Evolutionary conservation across 1,140 invertebrate species (phyloP).

Genomic region (Harpegnathos saltator): DNA sequence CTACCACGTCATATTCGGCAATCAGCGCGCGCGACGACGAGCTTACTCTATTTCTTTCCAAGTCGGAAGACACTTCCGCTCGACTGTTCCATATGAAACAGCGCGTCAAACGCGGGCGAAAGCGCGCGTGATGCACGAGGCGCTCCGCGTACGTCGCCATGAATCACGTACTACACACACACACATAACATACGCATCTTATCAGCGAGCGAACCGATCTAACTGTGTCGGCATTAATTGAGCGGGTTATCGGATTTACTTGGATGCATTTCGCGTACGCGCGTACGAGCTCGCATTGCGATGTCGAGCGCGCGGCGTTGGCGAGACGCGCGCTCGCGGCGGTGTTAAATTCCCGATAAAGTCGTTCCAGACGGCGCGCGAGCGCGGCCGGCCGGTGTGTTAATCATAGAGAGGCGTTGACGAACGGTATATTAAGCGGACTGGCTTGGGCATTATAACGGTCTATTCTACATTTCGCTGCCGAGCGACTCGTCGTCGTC

Average conservation of each 20-base stretch:
- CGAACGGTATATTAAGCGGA: slow-evolving; percentile 54
- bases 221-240: not conserved
- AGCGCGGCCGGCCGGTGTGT: slow-evolving; percentile 14
- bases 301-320: not conserved
- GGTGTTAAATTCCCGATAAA: not conserved
- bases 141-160: not conserved
- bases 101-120: no score
- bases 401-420: slow-evolving; percentile 57
- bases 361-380: not conserved
- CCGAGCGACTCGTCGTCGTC: slow-evolving; percentile 7
- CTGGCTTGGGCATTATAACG: slow-evolving; percentile 61
- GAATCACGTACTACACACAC: not conserved
- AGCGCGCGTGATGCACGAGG: no score
- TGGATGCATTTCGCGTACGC: not conserved
- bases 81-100: no score
- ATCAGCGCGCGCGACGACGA: no score
- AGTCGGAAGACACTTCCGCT: no score
- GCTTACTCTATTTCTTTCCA: no score
- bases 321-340: no score
- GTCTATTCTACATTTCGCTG: slow-evolving; percentile 70
- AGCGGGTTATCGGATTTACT: not conserved
- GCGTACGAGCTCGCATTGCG: no score
- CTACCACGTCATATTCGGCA: no score
- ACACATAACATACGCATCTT: no score
- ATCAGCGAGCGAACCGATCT: not conserved